Evolutionary conservation across 2,113 vertebrate genomes (phyloP).

Genomic region (Zosterops hypoxanthus): DNA sequence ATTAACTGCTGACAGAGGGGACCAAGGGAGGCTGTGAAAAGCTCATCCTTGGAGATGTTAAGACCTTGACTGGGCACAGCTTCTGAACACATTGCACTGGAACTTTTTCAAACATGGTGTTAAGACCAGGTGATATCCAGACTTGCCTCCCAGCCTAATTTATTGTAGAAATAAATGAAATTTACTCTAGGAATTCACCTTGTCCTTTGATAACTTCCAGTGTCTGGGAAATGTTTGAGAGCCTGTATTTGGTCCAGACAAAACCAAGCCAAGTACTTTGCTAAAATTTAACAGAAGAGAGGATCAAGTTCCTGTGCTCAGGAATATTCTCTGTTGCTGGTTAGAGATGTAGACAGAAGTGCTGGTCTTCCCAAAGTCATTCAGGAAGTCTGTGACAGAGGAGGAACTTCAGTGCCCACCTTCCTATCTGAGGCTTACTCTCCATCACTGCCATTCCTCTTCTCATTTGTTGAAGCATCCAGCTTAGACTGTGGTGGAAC

Average conservation of each 20-base stretch:
- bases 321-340: background rate
- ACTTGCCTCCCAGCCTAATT: background rate
- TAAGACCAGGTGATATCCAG: background rate
- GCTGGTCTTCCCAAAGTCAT: background rate
- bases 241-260: background rate
- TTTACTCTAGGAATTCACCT: background rate
- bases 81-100: background rate
- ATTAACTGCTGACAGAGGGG: background rate
- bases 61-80: background rate
- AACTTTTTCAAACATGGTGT: background rate
- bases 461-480: background rate
- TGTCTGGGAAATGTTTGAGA: background rate
- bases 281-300: background rate
- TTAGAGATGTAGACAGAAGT: background rate
- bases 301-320: background rate
- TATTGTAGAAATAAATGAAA: background rate
- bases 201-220: background rate
- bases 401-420: background rate
- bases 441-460: background rate
- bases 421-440: background rate
- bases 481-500: background rate
- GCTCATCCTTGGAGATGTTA: background rate
- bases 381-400: background rate
- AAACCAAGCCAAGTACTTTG: background rate
- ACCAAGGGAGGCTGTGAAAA: background rate